Conservation (phyloP, 2,888 invertebrate species). For the Schizotus pectinicornis region DNA sequence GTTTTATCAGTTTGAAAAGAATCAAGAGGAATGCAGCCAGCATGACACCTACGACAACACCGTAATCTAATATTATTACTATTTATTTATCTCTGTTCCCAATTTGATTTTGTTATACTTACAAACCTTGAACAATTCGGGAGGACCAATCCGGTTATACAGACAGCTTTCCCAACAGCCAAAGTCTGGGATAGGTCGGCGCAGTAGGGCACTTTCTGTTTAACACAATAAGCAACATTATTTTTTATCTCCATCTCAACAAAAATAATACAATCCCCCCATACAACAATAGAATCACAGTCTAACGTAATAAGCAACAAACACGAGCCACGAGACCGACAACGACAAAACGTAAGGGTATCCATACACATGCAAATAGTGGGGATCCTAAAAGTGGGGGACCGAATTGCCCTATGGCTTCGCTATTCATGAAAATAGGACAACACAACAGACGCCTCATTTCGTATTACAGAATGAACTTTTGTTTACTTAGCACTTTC, state of each 20-base stretch:
- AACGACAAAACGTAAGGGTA: no score
- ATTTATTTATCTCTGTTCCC: not conserved
- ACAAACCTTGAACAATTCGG: conserved; percentile 47
- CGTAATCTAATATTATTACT: conserved; percentile 3
- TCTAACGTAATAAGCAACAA: no score
- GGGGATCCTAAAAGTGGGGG: no score
- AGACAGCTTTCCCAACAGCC: conserved; percentile 42
- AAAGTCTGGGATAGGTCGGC: conserved; percentile 44
- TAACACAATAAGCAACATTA: conserved; percentile 35
- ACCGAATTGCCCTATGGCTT: not conserved
- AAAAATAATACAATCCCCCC: not conserved
- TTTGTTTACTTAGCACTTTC: conserved; percentile 8
- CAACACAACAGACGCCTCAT: conserved; percentile 4
- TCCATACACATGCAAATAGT: no score
- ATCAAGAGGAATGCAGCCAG: not conserved
- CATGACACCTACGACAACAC: not conserved
- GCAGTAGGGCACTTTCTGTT: conserved; percentile 40
- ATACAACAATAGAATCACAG: no score
- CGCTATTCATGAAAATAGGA: conserved; percentile 5
- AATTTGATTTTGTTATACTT: not conserved
- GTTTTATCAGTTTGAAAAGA: no score
- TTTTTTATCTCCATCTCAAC: conserved; percentile 17
- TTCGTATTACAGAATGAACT: not conserved
- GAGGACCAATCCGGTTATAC: conserved; percentile 39
- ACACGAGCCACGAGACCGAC: no score